Evolutionary conservation across 2,797 vertebrate genomes (phyloP).

Genomic region (Percopsis omiscomaycus): DNA sequence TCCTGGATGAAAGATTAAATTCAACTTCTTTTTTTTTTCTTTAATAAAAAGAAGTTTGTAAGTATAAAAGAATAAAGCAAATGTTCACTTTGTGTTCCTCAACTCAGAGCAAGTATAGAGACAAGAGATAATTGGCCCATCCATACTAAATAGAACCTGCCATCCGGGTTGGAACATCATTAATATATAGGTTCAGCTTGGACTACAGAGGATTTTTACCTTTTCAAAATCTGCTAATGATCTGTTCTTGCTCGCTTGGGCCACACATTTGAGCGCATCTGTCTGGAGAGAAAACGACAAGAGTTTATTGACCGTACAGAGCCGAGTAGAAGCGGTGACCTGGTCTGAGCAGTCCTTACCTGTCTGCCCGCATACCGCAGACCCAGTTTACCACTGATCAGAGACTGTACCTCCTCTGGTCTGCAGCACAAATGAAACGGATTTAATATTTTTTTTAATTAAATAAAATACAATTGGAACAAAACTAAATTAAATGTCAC

Average conservation of each 20-base stretch:
- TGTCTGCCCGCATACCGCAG: conserved; percentile 92
- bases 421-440: conserved; percentile 61
- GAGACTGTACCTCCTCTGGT: conserved; percentile 93
- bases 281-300: conserved; percentile 78
- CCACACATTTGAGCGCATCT: conserved; percentile 95
- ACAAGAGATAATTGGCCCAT: background rate
- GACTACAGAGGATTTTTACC: conserved; percentile 67
- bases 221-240: conserved; percentile 99
- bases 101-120: background rate
- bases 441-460: too few relatives aligned
- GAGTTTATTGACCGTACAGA: background rate
- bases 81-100: too few relatives aligned
- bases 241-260: conserved; percentile 97
- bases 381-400: conserved; percentile 96
- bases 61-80: too few relatives aligned
- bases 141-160: background rate
- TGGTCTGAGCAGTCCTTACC: conserved; percentile 67
- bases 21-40: too few relatives aligned
- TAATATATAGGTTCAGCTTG: background rate
- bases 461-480: too few relatives aligned
- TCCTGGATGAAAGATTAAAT: too few relatives aligned
- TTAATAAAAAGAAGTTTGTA: too few relatives aligned
- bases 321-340: background rate
- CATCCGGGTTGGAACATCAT: background rate
- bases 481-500: too few relatives aligned